These are phyloP conservation scores for Hypselothyrea guttata DNA, from an alignment of 2,888 invertebrate species.

Conservation along the genomic window DNA sequence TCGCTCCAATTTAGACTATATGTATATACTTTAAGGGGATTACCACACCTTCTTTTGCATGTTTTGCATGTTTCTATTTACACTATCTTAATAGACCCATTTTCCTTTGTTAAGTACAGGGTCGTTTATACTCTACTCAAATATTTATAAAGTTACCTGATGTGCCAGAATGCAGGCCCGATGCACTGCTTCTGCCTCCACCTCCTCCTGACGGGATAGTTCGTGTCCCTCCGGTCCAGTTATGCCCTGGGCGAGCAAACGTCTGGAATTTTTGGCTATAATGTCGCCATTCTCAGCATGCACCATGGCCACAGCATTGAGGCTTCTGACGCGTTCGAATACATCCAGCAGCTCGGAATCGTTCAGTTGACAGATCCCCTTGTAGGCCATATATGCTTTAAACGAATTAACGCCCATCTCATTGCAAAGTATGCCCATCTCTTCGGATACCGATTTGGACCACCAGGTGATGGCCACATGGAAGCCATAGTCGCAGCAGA, in stretches of 20 bases:
- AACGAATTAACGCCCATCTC: conserved; percentile 97
- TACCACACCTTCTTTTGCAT: no score
- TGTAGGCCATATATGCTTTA: conserved; percentile 99
- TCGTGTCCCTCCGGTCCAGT: conserved; percentile 98
- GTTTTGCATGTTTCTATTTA: no score
- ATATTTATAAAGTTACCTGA: conserved; percentile 85
- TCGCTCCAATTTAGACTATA: no score
- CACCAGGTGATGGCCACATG: conserved; percentile 97
- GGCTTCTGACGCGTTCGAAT: conserved; percentile 90
- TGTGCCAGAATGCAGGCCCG: conserved; percentile 96
- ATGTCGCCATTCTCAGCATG: conserved; percentile 99
- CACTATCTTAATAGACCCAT: no score
- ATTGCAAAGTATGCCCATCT: conserved; percentile 93
- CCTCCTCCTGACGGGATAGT: conserved; percentile 96
- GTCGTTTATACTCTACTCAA: neutral
- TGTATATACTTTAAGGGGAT: no score
- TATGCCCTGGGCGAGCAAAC: conserved; percentile 92
- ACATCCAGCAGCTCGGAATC: conserved; percentile 94
- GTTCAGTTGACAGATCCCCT: conserved; percentile 92
- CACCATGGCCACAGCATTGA: conserved; percentile 95
- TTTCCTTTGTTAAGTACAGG: conserved; percentile 8
- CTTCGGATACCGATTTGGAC: conserved; percentile 89
- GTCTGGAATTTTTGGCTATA: conserved; percentile 94
- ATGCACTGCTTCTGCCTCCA: conserved; percentile 98
- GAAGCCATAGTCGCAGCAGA: conserved; percentile 98